Evolutionary conservation across 2,797 vertebrate species (phyloP), one percentile per base, ranked within the genome.

Genomic region (Sebastes kiyomatsui): DNA sequence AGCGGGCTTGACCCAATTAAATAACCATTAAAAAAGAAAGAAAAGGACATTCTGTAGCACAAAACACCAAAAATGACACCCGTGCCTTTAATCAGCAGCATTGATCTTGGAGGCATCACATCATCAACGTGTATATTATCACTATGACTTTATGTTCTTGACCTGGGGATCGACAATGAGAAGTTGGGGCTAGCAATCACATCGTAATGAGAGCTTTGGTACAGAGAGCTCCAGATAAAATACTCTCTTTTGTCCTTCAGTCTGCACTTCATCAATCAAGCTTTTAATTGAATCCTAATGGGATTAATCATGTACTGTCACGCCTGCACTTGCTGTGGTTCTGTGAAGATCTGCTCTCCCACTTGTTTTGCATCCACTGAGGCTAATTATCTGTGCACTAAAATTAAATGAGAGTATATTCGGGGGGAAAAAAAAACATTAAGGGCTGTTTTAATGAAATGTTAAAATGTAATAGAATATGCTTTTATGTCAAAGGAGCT

Each of bases 201-300:
- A 77, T 64, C 67, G 54, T 75, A 71, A 85, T 52, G 56, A 74
- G 56, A 86, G 71, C 66, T 76, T 79, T 62, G 55, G 23, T 54
- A 58, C 35, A 56, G 35, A 87, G 30, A 81, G 72, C 74, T 81
- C 60, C 42, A 82, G 84, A 93, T 89, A 88, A 90, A 85, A 86
- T 13, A 62, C 27, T 82, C 20, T 55, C 76, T 67, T 83, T 86
- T 88, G 87, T 90, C 82, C 85, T 90, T 87, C 80, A 83, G 80
- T 70, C 58, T 82, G 79, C 81, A 83, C 85, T 86, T 92, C 87
- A 90, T 93, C 86, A 90, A 88, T 91, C 88, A 83, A 16, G 67
- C 73, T 87, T 89, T 92, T 93, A 93, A 94, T 90, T 93, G 79
- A 90, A 92, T 88, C 74, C 90, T 92, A 90, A 92, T 87, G 87